Evolutionary conservation across 2,888 invertebrate species (phyloP).

Genomic region (Amblyteles armatorius): DNA sequence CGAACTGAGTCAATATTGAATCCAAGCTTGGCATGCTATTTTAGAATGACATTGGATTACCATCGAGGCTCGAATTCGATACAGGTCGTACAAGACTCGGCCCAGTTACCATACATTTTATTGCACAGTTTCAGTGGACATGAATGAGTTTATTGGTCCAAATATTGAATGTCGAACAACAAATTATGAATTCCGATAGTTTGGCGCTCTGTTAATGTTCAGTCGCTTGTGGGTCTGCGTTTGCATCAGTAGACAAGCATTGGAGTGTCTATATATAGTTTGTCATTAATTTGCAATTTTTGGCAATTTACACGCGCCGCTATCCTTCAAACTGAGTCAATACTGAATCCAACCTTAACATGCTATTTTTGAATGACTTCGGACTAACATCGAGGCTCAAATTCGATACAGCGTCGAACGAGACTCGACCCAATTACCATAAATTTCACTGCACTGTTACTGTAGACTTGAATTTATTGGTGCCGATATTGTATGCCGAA

Average conservation of each 20-base stretch:
- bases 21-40: neutral
- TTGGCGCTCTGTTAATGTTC: too few species aligned
- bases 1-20: constrained; percentile 41
- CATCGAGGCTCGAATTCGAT: neutral
- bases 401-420: neutral
- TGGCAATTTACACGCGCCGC: constrained; percentile 31
- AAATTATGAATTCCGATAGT: too few species aligned
- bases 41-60: neutral
- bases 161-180: too few species aligned
- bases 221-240: too few species aligned
- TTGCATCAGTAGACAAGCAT: neutral
- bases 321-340: constrained; percentile 11
- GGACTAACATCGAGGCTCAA: neutral
- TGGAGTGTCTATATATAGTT: constrained; percentile 16
- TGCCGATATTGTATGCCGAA: neutral
- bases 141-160: neutral
- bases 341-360: constrained; percentile 22
- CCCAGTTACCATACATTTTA: constrained; percentile 14
- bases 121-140: neutral
- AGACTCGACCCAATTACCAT: constrained; percentile 9
- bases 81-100: neutral
- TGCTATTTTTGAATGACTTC: neutral
- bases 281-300: constrained; percentile 47
- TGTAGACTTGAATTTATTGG: neutral
- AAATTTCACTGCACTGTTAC: constrained; percentile 4